Percentiles rank a stretch among this genome's conserved stretches.
These are phyloP conservation scores for Drosophila emarginata DNA, from an alignment of 2,888 invertebrate species.

Conservation along the genomic window DNA sequence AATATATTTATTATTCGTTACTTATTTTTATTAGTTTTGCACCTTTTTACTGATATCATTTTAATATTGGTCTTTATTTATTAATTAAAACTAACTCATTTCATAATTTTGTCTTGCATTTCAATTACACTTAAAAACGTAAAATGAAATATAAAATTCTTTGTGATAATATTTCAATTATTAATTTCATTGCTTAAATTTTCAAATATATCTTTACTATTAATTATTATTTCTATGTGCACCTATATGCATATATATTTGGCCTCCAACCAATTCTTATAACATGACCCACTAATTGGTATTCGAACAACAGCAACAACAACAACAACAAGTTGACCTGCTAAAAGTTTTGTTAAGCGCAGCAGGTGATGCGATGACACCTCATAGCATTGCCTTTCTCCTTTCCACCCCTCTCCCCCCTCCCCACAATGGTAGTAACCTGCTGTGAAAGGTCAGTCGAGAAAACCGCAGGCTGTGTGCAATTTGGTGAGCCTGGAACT, in stretches of 20 bases:
- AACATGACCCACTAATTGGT: slow-evolving; percentile 73
- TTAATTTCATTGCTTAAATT: too few relatives aligned
- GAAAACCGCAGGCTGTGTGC: slow-evolving; percentile 62
- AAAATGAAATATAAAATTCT: too few relatives aligned
- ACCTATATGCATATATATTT: background rate
- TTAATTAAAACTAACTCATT: too few relatives aligned
- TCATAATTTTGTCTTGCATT: too few relatives aligned
- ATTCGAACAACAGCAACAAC: slow-evolving; percentile 47
- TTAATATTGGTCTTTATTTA: too few relatives aligned
- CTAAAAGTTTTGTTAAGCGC: slow-evolving; percentile 57
- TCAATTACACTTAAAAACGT: too few relatives aligned
- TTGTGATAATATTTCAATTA: too few relatives aligned
- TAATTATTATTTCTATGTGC: background rate
- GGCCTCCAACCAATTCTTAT: slow-evolving; percentile 18
- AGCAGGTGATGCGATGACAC: slow-evolving; percentile 66
- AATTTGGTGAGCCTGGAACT: slow-evolving; percentile 42
- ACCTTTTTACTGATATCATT: too few relatives aligned
- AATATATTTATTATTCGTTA: too few relatives aligned
- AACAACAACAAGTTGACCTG: slow-evolving; percentile 63
- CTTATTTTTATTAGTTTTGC: too few relatives aligned
- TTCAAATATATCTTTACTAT: background rate
- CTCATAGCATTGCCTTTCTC: slow-evolving; percentile 31
- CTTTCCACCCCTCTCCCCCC: background rate
- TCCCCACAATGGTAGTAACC: slow-evolving; percentile 24
- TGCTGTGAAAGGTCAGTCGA: slow-evolving; percentile 66